A percentile compares a stretch with the other conserved stretches of the same genome.
These are phyloP conservation scores for Montifringilla adamsi DNA, from an alignment of 2,113 vertebrate species.

Conservation along the genomic window DNA sequence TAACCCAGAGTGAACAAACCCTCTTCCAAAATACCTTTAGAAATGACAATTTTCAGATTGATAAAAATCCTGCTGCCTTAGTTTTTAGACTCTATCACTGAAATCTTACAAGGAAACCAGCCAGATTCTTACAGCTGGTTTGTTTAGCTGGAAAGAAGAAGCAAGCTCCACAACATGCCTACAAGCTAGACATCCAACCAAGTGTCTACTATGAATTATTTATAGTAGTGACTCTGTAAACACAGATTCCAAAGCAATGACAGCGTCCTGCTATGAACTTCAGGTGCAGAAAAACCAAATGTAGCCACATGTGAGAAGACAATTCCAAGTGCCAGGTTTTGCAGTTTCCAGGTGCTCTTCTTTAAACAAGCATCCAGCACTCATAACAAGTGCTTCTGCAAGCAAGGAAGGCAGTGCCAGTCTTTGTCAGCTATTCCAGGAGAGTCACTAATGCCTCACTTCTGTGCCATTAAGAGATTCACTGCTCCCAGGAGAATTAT, in stretches of 20 bases:
- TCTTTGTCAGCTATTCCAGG: background rate
- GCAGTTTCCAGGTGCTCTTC: background rate
- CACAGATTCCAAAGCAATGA: background rate
- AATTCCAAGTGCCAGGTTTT: background rate
- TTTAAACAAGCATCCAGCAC: background rate
- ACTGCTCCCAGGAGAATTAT: background rate
- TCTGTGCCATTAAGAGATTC: background rate
- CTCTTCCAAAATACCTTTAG: background rate
- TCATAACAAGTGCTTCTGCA: background rate
- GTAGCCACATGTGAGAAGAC: background rate
- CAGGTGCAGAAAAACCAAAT: background rate
- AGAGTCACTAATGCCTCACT: background rate
- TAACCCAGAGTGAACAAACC: background rate
- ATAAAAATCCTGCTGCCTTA: background rate
- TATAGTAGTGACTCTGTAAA: background rate
- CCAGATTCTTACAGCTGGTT: background rate
- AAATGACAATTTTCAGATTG: fast-evolving
- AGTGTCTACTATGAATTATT: background rate
- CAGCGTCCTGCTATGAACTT: background rate
- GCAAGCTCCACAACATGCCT: background rate
- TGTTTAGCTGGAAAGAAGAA: background rate
- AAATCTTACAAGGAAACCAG: background rate
- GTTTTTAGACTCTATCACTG: background rate
- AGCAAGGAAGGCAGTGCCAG: background rate
- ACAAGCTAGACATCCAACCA: background rate